These are phyloP conservation scores for Harpagoxenus sublaevis DNA, from an alignment of 2,888 invertebrate genomes.

Conservation along the genomic window DNA sequence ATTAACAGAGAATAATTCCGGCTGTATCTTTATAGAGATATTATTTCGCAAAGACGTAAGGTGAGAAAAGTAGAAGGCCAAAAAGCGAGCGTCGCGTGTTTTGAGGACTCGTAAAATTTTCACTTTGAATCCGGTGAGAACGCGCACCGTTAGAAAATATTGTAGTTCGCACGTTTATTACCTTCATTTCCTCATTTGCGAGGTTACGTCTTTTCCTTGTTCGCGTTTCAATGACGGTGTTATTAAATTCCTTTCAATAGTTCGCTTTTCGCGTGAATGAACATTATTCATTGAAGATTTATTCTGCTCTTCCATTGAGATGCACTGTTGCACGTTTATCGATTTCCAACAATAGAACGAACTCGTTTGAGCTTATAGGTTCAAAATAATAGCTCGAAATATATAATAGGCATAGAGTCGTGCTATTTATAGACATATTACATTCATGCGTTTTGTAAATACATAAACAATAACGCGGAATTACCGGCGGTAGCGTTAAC, in stretches of 20 bases:
- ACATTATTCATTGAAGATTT: conserved; percentile 55
- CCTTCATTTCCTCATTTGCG: conserved; percentile 34
- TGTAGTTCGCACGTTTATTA: conserved; percentile 4
- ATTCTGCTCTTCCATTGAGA: conserved; percentile 49
- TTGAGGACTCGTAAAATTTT: not conserved
- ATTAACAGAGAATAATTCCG: not conserved
- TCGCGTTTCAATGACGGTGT: conserved; percentile 47
- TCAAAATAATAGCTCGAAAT: conserved; percentile 15
- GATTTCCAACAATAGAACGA: conserved; percentile 40
- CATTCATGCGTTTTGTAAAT: conserved; percentile 12
- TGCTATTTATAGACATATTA: not conserved
- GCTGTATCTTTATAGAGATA: not conserved
- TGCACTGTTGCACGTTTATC: conserved; percentile 45
- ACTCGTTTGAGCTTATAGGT: conserved; percentile 29
- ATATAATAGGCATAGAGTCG: not conserved
- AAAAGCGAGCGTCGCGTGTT: not conserved
- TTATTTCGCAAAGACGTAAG: not conserved
- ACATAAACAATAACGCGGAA: not conserved
- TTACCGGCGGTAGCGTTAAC: not conserved
- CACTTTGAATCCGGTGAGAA: not conserved
- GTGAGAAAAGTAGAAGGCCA: not conserved
- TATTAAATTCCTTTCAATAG: conserved; percentile 57
- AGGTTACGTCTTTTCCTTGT: conserved; percentile 39
- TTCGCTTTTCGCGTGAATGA: conserved; percentile 42
- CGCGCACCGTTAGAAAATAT: conserved; percentile 2